phyloP scores from a whole-genome alignment of 53 echinoderm and acorn worm species.

The Paracentrotus lividus region DNA sequence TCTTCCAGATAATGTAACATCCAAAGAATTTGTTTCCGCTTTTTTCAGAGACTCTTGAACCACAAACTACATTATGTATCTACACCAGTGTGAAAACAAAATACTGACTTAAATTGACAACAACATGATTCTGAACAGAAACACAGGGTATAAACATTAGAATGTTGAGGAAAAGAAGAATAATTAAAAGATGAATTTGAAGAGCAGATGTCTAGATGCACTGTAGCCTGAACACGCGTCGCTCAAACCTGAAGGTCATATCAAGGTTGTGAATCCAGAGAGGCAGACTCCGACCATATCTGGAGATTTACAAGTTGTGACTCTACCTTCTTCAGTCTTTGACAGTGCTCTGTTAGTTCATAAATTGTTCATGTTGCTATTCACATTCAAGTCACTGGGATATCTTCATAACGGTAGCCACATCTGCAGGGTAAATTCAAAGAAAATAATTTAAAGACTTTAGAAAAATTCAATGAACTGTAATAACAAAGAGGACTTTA shows the following conservation, averaged over 20 bases:
- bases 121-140: background rate
- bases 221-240: background rate
- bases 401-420: slow-evolving; percentile 81
- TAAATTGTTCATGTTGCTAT: slow-evolving; percentile 13
- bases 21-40: too few relatives aligned
- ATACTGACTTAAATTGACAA: background rate
- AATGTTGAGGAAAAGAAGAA: background rate
- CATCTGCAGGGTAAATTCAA: slow-evolving; percentile 74
- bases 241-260: background rate
- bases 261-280: background rate
- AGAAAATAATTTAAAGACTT: background rate
- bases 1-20: too few relatives aligned
- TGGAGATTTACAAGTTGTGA: background rate
- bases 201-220: background rate
- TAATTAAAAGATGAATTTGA: background rate
- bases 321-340: background rate
- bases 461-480: background rate
- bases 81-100: background rate
- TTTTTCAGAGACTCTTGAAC: too few relatives aligned
- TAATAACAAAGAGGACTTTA: too few relatives aligned
- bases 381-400: slow-evolving; percentile 6
- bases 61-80: too few relatives aligned
- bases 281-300: background rate
- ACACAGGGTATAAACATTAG: background rate
- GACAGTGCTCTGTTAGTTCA: background rate